phyloP scores from a whole-genome alignment of 2,797 vertebrate genomes.

The Psittacula derbiana region DNA sequence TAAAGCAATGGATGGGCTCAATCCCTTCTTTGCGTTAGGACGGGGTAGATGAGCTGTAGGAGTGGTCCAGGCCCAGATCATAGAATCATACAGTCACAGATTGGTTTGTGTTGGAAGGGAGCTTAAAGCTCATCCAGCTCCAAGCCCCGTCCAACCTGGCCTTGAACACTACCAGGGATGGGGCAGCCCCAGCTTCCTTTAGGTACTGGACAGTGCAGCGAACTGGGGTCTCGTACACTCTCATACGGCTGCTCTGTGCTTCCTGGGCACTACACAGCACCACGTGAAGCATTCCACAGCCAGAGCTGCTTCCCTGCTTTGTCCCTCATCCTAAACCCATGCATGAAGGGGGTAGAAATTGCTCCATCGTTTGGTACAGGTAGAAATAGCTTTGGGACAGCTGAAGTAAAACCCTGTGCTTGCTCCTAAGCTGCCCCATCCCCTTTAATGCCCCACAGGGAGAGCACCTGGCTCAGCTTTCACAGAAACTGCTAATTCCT shows the following conservation, averaged over 20 bases:
- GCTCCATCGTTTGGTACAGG: not conserved
- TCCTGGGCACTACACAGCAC: not conserved
- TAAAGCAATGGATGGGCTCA: not conserved
- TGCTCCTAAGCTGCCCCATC: not conserved
- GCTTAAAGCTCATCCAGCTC: not conserved
- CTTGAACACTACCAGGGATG: not conserved
- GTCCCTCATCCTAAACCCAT: not conserved
- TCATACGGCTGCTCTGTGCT: not conserved
- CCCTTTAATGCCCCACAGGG: not conserved
- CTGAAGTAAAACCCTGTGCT: not conserved
- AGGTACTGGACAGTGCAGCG: not conserved
- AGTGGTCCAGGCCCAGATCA: not conserved
- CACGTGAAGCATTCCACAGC: not conserved
- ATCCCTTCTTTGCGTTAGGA: not conserved
- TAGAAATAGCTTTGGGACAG: not conserved
- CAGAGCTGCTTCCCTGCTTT: not conserved
- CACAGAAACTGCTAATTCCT: not conserved
- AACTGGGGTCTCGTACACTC: accelerated
- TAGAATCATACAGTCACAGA: not conserved
- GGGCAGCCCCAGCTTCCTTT: not conserved
- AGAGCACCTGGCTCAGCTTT: not conserved
- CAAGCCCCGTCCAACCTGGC: not conserved
- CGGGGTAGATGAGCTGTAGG: too few species aligned
- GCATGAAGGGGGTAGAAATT: not conserved
- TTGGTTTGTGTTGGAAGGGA: not conserved